Evolutionary conservation across 2,888 invertebrate species (phyloP), one percentile per base, ranked within the genome.

Genomic region (Lordiphosa andalusiaca): DNA sequence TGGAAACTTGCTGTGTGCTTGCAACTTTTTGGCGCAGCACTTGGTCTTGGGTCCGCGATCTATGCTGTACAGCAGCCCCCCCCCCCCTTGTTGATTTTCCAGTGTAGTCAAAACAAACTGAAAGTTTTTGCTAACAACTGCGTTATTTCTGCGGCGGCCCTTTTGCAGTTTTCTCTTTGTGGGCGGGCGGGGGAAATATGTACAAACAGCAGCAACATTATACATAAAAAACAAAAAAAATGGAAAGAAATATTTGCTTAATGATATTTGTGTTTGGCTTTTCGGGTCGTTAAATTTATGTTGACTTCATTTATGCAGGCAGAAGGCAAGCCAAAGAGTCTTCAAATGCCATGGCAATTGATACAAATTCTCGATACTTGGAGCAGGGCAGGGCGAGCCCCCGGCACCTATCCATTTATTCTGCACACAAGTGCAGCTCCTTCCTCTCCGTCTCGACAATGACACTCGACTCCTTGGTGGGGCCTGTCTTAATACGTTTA

Each of bases 401-500:
- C n/a, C 6, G 23, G 23, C 23, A 23, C 23, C 6, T 23, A 25
- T 25, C 25, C 25, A 30, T 10, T 30, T 30, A 30, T 9, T 30
- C 30, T 30, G 30, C 9, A 9, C 30, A 7, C 9, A 30, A 30
- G 25, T 25, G 25, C 25, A 25, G 7, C 25, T 25, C 30, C 55
- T 51, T 46, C 49, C 54, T 80, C 57, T 2, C 3, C 25, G 25
- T 6, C 6, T 25, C 25, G 25, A 6, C 23, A 6, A 6, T 25
- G 23, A 30, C 30, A 9, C 30, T 57, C 55, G 48, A 53, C 54
- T 80, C 57, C 66, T 69, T 61, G 39, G 50, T 36, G 55, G 23
- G 44, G 69, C 63, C 74, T 75, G 16, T 72, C 83, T 68, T 82
- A 77, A 82, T 77, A 69, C 72, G 75, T 82, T 80, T 75, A 69